phyloP scores from a whole-genome alignment of 23 tunicate genomes.

The Halocynthia roretzi region DNA sequence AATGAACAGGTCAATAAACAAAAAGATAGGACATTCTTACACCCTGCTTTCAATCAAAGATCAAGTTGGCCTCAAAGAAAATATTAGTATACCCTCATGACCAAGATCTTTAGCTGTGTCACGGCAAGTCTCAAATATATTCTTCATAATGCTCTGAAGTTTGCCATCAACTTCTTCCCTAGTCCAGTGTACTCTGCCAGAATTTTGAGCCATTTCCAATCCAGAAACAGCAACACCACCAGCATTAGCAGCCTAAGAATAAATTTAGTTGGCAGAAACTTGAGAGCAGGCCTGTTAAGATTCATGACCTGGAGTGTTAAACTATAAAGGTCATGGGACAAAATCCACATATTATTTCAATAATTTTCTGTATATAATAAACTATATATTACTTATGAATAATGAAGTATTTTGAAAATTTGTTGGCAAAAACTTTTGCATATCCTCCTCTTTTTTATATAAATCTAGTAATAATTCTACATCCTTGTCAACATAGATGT shows the following conservation, averaged over 20 bases:
- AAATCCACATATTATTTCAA: too few species aligned
- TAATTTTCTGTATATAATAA: too few species aligned
- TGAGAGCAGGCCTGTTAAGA: too few species aligned
- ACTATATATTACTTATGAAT: neutral
- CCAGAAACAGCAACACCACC: conserved; percentile 99
- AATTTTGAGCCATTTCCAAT: conserved; percentile 99
- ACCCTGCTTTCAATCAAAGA: neutral
- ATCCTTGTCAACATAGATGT: too few species aligned
- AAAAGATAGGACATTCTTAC: too few species aligned
- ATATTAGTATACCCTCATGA: conserved; percentile 45
- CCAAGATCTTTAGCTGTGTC: conserved; percentile 96
- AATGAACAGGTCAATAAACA: too few species aligned
- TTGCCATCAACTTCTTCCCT: conserved; percentile 91
- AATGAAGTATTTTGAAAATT: neutral
- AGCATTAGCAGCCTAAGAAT: conserved; percentile 94
- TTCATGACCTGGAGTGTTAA: too few species aligned
- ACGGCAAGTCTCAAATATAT: conserved; percentile 77
- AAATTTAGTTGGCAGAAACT: neutral
- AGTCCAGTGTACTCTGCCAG: conserved; percentile 91
- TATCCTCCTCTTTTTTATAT: too few species aligned
- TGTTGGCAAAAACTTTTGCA: neutral
- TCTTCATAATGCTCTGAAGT: conserved; percentile 83
- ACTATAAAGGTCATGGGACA: too few species aligned
- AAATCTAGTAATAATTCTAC: too few species aligned
- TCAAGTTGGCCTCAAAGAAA: neutral